Evolutionary conservation across 2,113 vertebrate species (phyloP).

Genomic region (Hippocampus guttulatus): DNA sequence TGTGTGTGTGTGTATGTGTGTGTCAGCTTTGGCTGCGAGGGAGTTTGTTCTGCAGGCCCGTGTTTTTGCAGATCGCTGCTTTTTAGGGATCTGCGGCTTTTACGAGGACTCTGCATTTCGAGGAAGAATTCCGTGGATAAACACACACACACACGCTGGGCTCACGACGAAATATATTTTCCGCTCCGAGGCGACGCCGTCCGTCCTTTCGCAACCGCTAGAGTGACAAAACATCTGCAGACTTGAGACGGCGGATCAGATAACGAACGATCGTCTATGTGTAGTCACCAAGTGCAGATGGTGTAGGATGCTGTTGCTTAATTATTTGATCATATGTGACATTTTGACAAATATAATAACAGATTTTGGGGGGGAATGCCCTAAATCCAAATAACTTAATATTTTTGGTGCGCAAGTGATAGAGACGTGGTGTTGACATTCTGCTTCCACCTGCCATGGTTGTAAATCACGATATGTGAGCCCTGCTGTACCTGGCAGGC

Average conservation of each 20-base stretch:
- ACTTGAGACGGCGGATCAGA: neutral
- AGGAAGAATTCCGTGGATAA: conserved; percentile 22
- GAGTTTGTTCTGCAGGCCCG: conserved; percentile 15
- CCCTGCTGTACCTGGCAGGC: neutral
- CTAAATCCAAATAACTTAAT: no score
- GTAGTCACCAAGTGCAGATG: neutral
- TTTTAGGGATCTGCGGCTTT: conserved; percentile 36
- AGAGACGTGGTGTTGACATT: neutral
- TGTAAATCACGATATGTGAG: conserved; percentile 10
- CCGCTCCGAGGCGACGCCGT: neutral
- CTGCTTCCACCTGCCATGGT: neutral
- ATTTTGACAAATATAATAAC: neutral
- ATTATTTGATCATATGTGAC: neutral
- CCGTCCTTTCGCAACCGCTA: neutral
- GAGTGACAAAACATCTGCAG: neutral
- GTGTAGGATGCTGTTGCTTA: neutral
- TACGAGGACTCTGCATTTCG: conserved; percentile 27
- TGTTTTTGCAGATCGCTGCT: conserved; percentile 21
- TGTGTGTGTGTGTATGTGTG: conserved; percentile 4
- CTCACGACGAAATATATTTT: neutral
- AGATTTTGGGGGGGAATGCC: no score
- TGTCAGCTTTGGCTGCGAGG: conserved; percentile 3
- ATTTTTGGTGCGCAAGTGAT: no score
- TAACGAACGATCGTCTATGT: neutral
- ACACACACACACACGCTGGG: conserved; percentile 4